Percentiles rank a stretch among this genome's conserved stretches.
phyloP scores from a whole-genome alignment of 2,113 vertebrate species.

The Pluvianellus socialis region DNA sequence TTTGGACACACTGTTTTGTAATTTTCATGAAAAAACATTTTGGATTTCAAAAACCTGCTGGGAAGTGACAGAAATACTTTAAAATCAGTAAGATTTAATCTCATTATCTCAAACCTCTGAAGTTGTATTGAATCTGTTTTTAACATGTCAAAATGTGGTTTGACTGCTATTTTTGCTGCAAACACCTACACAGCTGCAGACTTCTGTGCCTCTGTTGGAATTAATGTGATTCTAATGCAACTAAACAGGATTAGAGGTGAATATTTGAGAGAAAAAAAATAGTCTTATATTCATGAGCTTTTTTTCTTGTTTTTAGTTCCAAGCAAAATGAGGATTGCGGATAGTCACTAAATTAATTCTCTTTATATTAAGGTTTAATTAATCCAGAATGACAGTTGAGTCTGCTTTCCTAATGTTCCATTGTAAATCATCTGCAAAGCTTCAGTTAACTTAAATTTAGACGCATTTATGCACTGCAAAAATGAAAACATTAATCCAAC shows the following conservation, averaged over 20 bases:
- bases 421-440: conserved; percentile 64
- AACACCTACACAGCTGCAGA: conserved; percentile 50
- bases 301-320: conserved; percentile 36
- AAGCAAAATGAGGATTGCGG: conserved; percentile 47
- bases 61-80: conserved; percentile 60
- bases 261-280: conserved; percentile 44
- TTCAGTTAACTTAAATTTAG: conserved; percentile 54
- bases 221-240: conserved; percentile 67
- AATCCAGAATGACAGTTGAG: conserved; percentile 67
- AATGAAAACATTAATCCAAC: conserved; percentile 72
- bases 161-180: conserved; percentile 62
- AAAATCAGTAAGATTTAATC: conserved; percentile 54
- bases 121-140: conserved; percentile 61
- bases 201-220: conserved; percentile 52
- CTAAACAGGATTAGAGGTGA: conserved; percentile 52
- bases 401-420: conserved; percentile 61
- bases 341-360: conserved; percentile 67
- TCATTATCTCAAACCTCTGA: conserved; percentile 47
- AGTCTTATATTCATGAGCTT: conserved; percentile 1
- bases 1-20: neutral
- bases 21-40: neutral
- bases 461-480: conserved; percentile 11
- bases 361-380: conserved; percentile 64
- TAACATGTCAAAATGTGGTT: conserved; percentile 53
- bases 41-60: conserved; percentile 23